Evolutionary conservation across 2,113 vertebrate species (phyloP).

Genomic region (Lota lota): DNA sequence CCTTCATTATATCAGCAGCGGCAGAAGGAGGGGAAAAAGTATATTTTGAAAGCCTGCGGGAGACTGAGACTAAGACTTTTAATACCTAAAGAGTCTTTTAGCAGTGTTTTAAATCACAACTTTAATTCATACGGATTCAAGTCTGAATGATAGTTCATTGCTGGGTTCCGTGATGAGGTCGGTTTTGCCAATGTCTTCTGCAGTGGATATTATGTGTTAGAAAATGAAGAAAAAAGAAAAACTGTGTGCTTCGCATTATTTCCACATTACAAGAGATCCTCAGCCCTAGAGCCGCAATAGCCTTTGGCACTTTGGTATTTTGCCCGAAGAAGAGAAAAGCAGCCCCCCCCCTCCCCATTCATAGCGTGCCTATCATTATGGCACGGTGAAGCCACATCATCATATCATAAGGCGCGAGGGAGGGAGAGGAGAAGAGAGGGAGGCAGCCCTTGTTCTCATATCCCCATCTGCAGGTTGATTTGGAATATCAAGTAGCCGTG

Average conservation of each 20-base stretch:
- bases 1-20: constrained; percentile 5
- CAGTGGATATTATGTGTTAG: constrained; percentile 19
- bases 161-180: constrained; percentile 14
- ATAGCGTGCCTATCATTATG: constrained; percentile 47
- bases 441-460: constrained; percentile 40
- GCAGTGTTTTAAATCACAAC: neutral
- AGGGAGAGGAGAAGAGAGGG: constrained; percentile 31
- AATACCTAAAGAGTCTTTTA: constrained; percentile 13
- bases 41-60: constrained; percentile 3
- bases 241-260: neutral
- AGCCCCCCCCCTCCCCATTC: constrained; percentile 18
- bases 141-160: neutral
- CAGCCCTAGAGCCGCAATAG: constrained; percentile 49
- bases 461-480: constrained; percentile 41
- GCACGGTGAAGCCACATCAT: constrained; percentile 51
- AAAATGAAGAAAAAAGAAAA: neutral
- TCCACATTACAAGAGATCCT: constrained; percentile 39
- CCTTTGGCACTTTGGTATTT: constrained; percentile 59
- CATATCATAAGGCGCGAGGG: constrained; percentile 50
- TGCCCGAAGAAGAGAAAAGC: constrained; percentile 56
- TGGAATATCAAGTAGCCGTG: constrained; percentile 47
- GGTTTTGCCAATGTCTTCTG: neutral
- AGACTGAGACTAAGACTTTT: neutral
- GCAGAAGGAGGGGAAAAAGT: neutral
- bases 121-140: neutral